Conservation (phyloP, 2,888 invertebrate genomes). For the Ceramica pisi region DNA sequence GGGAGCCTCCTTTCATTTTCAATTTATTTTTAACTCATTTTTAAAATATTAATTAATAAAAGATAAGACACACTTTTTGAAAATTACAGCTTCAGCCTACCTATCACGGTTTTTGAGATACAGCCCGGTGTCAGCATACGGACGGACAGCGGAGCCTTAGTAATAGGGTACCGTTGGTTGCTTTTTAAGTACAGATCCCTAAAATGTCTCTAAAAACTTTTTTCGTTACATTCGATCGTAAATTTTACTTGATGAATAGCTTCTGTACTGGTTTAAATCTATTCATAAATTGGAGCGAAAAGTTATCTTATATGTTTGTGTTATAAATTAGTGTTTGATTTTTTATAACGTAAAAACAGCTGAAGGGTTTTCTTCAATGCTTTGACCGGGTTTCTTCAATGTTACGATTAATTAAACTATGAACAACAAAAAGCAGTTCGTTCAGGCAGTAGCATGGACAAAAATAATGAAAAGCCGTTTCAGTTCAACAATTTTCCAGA, state of each 20-base stretch:
- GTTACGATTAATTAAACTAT: constrained; percentile 1
- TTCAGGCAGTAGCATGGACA: background rate
- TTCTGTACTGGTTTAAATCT: constrained; percentile 29
- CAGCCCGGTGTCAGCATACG: too few species aligned
- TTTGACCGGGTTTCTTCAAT: background rate
- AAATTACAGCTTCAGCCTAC: too few species aligned
- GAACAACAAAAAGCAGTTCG: background rate
- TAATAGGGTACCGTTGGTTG: too few species aligned
- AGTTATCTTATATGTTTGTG: constrained; percentile 13
- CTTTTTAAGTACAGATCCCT: too few species aligned
- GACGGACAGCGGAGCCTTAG: too few species aligned
- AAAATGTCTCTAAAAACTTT: constrained; percentile 26
- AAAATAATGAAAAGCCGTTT: background rate
- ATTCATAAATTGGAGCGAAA: constrained; percentile 18
- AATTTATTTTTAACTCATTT: too few species aligned
- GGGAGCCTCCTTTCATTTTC: too few species aligned
- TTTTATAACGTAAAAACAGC: constrained; percentile 8
- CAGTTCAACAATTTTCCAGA: background rate
- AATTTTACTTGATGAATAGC: constrained; percentile 56
- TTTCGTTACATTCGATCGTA: constrained; percentile 29
- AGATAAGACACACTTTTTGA: too few species aligned
- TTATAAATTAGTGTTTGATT: constrained; percentile 38
- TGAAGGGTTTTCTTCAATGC: background rate
- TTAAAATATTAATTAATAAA: too few species aligned
- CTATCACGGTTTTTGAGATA: too few species aligned